A percentile compares a stretch with the other conserved stretches of the same genome.
phyloP scores from a whole-genome alignment of 1,140 invertebrate species.

The Bombus sibiricus region DNA sequence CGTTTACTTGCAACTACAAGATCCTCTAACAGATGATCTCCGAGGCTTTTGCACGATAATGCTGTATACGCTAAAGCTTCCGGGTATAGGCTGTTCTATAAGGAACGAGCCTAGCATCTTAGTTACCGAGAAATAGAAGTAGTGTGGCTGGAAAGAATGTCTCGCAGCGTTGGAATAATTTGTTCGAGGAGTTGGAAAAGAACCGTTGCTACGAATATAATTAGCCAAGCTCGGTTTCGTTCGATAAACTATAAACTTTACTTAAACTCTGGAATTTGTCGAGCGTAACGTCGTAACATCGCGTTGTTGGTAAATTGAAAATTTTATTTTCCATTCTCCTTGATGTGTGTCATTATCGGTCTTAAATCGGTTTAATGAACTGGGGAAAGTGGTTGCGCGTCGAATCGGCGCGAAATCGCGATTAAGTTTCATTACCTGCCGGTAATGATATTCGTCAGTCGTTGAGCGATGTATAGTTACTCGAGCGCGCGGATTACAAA shows the following conservation, averaged over 20 bases:
- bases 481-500: background rate
- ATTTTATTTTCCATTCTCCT: background rate
- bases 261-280: background rate
- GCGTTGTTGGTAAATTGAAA: background rate
- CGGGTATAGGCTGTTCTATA: background rate
- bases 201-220: background rate
- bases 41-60: too few relatives aligned
- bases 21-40: too few relatives aligned
- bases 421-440: background rate
- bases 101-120: background rate
- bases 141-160: background rate
- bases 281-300: background rate
- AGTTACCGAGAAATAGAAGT: background rate
- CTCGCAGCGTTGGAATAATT: background rate
- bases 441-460: conserved; percentile 28
- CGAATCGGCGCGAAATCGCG: background rate
- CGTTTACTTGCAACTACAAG: too few relatives aligned
- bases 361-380: conserved; percentile 18
- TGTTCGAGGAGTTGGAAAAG: background rate
- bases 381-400: background rate
- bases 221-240: background rate
- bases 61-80: background rate
- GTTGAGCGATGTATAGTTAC: background rate
- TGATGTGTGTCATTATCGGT: conserved; percentile 2
- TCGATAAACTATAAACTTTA: background rate